Base-by-base conservation (phyloP, 2,113 vertebrate genomes). In the Osmerus eperlanus region DNA sequence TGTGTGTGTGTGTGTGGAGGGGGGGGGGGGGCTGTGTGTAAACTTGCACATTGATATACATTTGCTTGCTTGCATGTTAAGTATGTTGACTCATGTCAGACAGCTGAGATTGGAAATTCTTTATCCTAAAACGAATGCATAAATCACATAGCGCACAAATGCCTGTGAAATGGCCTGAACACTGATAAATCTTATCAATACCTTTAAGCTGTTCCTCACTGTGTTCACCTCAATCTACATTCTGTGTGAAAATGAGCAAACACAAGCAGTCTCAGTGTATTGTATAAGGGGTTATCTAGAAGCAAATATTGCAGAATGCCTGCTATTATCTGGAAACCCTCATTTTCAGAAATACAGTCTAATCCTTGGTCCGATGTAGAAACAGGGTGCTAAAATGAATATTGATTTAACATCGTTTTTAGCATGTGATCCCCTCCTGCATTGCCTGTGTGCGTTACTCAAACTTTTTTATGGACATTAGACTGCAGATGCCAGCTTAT, bases 261-360 rank as follows among this genome's bases (percentile, higher is more conserved):
- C 21, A 23, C 67, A 12, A 60, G 28, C 23, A 54, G 29, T 54
- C 52, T 32, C 60, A 64, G 3, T 1, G n/a, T 14, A 23, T 23
- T 13, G 51, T 53, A 69, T 63, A 54, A 75, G 21, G 55, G 28
- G 18, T 64, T 54, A 75, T 75, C 67, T 64, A n/a, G 12, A 23
- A 53, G 28, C 60, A 75, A 64, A 75, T 75, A 75, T 62, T 32
- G 68, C 58, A 23, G 59, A 64, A 13, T 16, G 23, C 23, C 28
- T 32, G 66, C 56, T 54, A 60, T 47, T 47, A 70, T 70, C 12
- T 19, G 5, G 11, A 41, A 51, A 70, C 32, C 9, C 53, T 15
- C 14, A 15, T 23, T 59, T 60, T 62, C 16, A 62, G 25, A 29
- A 29, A 32, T 32, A 53, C 60, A 64, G 18, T 54, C 18, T 56